Conservation (phyloP, 2,797 vertebrate genomes). For the Myotis vivesi region DNA sequence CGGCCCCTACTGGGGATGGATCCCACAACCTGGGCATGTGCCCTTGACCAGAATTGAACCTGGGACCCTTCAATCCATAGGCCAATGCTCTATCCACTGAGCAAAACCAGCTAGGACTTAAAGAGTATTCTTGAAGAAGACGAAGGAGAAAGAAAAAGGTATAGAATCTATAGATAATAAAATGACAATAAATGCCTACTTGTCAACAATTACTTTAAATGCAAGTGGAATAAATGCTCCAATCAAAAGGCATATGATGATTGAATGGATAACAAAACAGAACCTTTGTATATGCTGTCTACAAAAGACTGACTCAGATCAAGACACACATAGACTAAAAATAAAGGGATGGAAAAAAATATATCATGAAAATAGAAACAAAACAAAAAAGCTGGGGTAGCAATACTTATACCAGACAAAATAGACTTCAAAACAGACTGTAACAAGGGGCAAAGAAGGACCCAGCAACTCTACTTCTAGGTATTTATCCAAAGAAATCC, state of each 20-base stretch:
- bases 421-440: neutral
- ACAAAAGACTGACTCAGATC: neutral
- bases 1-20: too few relatives aligned
- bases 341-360: neutral
- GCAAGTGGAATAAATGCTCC: neutral
- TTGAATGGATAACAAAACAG: neutral
- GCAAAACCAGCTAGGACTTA: neutral
- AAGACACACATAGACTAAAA: neutral
- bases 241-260: neutral
- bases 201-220: neutral
- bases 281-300: neutral
- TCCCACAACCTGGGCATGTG: too few relatives aligned
- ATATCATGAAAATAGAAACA: neutral
- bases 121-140: neutral
- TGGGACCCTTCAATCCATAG: too few relatives aligned
- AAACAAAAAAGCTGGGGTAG: neutral
- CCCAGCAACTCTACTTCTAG: neutral
- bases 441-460: neutral
- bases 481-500: neutral
- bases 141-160: neutral
- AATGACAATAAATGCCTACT: neutral
- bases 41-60: too few relatives aligned
- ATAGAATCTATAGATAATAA: neutral
- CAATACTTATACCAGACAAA: neutral
- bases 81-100: too few relatives aligned